phyloP scores from a whole-genome alignment of 2,888 invertebrate species.

The Drosophila vallismaia region DNA sequence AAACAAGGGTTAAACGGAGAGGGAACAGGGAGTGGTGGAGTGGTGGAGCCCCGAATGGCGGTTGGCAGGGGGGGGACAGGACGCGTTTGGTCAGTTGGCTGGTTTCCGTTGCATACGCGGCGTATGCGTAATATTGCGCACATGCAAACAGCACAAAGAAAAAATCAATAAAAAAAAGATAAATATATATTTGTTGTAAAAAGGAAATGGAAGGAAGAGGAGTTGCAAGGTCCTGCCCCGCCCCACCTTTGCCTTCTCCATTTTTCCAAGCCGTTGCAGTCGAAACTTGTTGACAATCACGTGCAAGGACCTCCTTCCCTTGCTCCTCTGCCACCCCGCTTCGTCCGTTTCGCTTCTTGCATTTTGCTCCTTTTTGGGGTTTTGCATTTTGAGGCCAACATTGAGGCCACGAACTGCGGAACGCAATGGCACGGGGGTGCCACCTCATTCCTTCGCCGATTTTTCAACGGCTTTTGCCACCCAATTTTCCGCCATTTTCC shows the following conservation, averaged over 20 bases:
- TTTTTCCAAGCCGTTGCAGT: constrained; percentile 65
- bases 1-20: constrained; percentile 65
- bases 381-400: constrained; percentile 81
- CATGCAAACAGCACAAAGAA: constrained; percentile 54
- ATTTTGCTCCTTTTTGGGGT: constrained; percentile 77
- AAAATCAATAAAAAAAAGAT: constrained; percentile 42
- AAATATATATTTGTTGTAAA: background rate
- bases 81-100: constrained; percentile 80
- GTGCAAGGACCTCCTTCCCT: constrained; percentile 13
- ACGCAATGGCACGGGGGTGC: constrained; percentile 20
- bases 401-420: constrained; percentile 77
- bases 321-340: background rate
- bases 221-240: constrained; percentile 27
- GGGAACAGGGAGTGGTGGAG: background rate
- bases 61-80: constrained; percentile 51
- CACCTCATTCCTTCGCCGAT: constrained; percentile 13
- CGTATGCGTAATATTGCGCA: constrained; percentile 65
- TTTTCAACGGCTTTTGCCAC: constrained; percentile 3
- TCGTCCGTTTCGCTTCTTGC: constrained; percentile 23
- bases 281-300: constrained; percentile 78
- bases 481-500: constrained; percentile 3
- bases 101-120: constrained; percentile 80
- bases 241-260: constrained; percentile 3
- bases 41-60: no score
- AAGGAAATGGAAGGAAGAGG: constrained; percentile 1